Percentiles rank a stretch among this genome's conserved stretches.
Evolutionary conservation across 2,797 vertebrate species (phyloP).

Genomic region (Phoxinus dragarum): DNA sequence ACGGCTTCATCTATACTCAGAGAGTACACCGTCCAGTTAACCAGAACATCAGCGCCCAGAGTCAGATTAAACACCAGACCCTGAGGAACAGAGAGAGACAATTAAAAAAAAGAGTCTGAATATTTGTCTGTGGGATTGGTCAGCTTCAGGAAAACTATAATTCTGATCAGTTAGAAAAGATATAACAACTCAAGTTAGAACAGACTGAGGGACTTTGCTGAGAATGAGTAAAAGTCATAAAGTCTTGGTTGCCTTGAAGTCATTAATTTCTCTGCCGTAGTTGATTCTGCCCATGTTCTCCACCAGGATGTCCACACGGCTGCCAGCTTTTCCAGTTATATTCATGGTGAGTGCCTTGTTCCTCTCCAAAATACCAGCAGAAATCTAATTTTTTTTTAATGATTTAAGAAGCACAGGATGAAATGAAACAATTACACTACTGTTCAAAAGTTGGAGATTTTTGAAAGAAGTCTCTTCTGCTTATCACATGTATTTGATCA

Average conservation of each 20-base stretch:
- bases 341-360: conserved; percentile 72
- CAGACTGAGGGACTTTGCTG: background rate
- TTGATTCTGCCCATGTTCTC: conserved; percentile 96
- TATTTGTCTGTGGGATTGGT: background rate
- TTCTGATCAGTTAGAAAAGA: background rate
- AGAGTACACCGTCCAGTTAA: conserved; percentile 87
- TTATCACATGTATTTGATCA: background rate
- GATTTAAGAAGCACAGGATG: no score
- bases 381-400: no score
- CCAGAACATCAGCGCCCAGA: conserved; percentile 77
- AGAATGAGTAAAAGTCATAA: background rate
- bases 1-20: conserved; percentile 85
- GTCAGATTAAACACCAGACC: conserved; percentile 90
- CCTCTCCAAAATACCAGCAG: conserved; percentile 88
- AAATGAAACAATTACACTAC: background rate
- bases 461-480: background rate
- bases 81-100: conserved; percentile 69
- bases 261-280: conserved; percentile 86
- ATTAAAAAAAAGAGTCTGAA: background rate
- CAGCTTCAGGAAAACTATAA: background rate
- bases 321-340: conserved; percentile 87
- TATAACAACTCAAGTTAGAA: background rate
- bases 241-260: conserved; percentile 84
- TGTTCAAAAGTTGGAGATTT: background rate
- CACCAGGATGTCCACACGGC: conserved; percentile 88